A percentile compares a stretch with the other conserved stretches of the same genome.
Evolutionary conservation across 2,888 invertebrate species (phyloP).

Genomic region (Amblyjoppa proteus): DNA sequence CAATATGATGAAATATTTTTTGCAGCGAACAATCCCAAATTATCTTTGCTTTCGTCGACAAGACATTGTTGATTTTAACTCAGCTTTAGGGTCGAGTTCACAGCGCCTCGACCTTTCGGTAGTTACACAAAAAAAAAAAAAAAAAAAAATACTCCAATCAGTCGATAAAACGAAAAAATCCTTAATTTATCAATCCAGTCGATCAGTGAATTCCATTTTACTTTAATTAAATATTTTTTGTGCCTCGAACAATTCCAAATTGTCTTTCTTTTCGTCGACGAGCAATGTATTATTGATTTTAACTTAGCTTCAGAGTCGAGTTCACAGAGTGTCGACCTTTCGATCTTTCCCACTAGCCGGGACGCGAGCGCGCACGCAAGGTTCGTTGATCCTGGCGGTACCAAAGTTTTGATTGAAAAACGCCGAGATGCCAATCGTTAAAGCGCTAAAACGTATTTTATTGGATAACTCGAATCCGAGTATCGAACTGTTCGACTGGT

Average conservation of each 20-base stretch:
- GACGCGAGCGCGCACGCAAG: conserved; percentile 51
- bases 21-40: neutral
- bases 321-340: conserved; percentile 67
- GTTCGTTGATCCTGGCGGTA: conserved; percentile 60
- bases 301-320: conserved; percentile 41
- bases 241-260: neutral
- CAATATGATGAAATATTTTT: neutral
- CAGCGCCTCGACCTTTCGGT: conserved; percentile 66
- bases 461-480: neutral
- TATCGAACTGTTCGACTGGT: conserved; percentile 20
- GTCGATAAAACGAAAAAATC: neutral
- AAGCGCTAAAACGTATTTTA: neutral
- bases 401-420: conserved; percentile 51
- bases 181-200: neutral
- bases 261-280: neutral
- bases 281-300: conserved; percentile 64
- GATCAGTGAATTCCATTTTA: neutral
- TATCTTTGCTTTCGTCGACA: neutral
- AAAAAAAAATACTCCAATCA: neutral
- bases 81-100: conserved; percentile 44
- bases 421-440: neutral
- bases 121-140: neutral
- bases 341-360: conserved; percentile 57
- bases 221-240: neutral
- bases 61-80: conserved; percentile 62